These are phyloP conservation scores for Spilosoma lubricipeda DNA, from an alignment of 2,888 invertebrate genomes.

Conservation along the genomic window DNA sequence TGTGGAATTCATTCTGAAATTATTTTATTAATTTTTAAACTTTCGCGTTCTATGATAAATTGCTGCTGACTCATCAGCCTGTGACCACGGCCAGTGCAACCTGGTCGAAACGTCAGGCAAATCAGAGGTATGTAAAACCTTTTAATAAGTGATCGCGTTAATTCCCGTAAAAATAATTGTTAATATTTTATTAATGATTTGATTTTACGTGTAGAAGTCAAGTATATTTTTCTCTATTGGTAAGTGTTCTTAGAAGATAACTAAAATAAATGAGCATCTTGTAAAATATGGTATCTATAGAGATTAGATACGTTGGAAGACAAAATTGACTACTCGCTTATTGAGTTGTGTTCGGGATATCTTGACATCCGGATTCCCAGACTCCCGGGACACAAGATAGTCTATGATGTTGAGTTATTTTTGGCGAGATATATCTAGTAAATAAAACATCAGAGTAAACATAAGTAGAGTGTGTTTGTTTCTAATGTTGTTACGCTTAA, in stretches of 20 bases:
- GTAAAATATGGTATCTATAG: neutral
- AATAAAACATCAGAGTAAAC: neutral
- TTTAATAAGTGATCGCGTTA: too few relatives aligned
- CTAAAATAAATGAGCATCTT: neutral
- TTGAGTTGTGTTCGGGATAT: neutral
- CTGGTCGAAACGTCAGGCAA: too few relatives aligned
- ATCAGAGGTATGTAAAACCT: too few relatives aligned
- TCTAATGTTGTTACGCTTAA: too few relatives aligned
- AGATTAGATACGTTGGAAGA: neutral
- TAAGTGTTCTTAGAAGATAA: neutral
- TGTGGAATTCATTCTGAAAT: conserved; percentile 19
- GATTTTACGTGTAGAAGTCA: neutral
- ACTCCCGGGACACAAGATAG: neutral
- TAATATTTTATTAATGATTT: neutral
- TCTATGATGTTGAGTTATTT: neutral
- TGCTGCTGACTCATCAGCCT: too few relatives aligned
- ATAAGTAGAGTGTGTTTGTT: too few relatives aligned
- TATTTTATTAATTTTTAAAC: too few relatives aligned
- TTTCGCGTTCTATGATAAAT: too few relatives aligned
- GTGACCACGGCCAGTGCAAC: too few relatives aligned
- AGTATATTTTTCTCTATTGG: neutral
- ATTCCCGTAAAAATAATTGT: too few relatives aligned
- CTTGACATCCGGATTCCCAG: neutral
- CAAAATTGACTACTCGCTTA: neutral
- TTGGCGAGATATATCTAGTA: neutral